Percentiles rank a stretch among this genome's conserved stretches.
Conservation (phyloP, 2,888 invertebrate genomes). For the Drosophila pegasa region DNA sequence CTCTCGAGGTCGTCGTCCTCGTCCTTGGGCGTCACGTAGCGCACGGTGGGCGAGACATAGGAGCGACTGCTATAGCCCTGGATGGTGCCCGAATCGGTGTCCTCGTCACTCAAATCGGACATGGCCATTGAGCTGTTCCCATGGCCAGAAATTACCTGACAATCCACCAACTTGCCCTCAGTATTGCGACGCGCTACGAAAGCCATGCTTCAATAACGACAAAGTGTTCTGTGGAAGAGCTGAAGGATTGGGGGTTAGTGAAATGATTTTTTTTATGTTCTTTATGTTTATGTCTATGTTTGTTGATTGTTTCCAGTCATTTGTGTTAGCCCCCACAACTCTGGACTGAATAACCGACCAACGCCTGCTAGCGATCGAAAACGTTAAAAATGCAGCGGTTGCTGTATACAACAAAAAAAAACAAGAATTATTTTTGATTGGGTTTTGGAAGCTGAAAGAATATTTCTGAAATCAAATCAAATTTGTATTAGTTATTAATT, state of each 20-base stretch:
- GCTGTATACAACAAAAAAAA: neutral
- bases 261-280: slow-evolving; percentile 10
- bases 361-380: slow-evolving; percentile 7
- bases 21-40: slow-evolving; percentile 37
- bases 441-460: too few relatives aligned
- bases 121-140: slow-evolving; percentile 4
- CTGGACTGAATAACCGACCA: neutral
- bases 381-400: neutral
- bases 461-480: too few relatives aligned
- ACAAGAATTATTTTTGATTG: too few relatives aligned
- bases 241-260: slow-evolving; percentile 5
- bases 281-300: slow-evolving; percentile 28
- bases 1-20: slow-evolving; percentile 15
- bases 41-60: slow-evolving; percentile 58
- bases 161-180: slow-evolving; percentile 57
- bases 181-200: slow-evolving; percentile 56
- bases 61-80: slow-evolving; percentile 55
- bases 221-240: slow-evolving; percentile 19
- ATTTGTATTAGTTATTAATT: too few relatives aligned
- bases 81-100: slow-evolving; percentile 33
- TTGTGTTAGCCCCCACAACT: slow-evolving; percentile 23
- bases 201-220: slow-evolving; percentile 42
- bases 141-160: slow-evolving; percentile 37
- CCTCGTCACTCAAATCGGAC: slow-evolving; percentile 58
- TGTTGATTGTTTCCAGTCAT: slow-evolving; percentile 22